A percentile compares a stretch with the other conserved stretches of the same genome.
phyloP scores from a whole-genome alignment of 2,797 vertebrate species.

The Enteromius thamalakanensis region DNA sequence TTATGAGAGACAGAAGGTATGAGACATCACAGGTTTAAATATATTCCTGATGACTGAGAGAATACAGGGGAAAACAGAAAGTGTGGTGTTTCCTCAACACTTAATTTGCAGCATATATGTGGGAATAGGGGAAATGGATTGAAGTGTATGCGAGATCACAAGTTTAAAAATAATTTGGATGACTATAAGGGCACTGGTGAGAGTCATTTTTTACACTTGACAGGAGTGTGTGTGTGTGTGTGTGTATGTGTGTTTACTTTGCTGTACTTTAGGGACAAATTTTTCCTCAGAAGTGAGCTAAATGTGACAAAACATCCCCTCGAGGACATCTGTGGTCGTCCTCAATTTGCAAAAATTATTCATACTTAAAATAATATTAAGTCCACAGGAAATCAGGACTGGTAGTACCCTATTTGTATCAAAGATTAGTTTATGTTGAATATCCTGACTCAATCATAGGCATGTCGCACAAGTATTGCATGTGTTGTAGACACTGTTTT shows the following conservation, averaged over 20 bases:
- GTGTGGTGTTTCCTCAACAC: slow-evolving; percentile 38
- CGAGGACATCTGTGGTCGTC: not conserved
- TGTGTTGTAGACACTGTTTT: not conserved
- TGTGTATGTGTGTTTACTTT: slow-evolving; percentile 8
- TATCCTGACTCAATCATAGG: not conserved
- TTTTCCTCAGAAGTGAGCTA: slow-evolving; percentile 6
- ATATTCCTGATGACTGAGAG: slow-evolving; percentile 45
- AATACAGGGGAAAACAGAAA: slow-evolving; percentile 10
- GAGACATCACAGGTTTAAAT: slow-evolving; percentile 45
- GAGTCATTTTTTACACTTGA: slow-evolving; percentile 24
- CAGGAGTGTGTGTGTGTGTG: slow-evolving; percentile 16
- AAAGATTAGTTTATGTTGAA: not conserved
- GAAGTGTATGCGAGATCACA: slow-evolving; percentile 26
- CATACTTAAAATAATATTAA: not conserved
- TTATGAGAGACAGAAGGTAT: slow-evolving; percentile 14
- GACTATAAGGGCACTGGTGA: slow-evolving; percentile 6
- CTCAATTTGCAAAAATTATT: slow-evolving; percentile 16
- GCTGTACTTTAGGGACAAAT: slow-evolving; percentile 13
- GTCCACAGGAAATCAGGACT: not conserved
- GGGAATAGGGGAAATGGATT: slow-evolving; percentile 1
- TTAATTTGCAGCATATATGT: slow-evolving; percentile 34
- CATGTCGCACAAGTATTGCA: not conserved
- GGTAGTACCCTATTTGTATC: not conserved
- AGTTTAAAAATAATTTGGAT: slow-evolving; percentile 40
- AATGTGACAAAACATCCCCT: slow-evolving; percentile 13